phyloP scores from a whole-genome alignment of 2,797 vertebrate species.

The Girardinus metallicus region DNA sequence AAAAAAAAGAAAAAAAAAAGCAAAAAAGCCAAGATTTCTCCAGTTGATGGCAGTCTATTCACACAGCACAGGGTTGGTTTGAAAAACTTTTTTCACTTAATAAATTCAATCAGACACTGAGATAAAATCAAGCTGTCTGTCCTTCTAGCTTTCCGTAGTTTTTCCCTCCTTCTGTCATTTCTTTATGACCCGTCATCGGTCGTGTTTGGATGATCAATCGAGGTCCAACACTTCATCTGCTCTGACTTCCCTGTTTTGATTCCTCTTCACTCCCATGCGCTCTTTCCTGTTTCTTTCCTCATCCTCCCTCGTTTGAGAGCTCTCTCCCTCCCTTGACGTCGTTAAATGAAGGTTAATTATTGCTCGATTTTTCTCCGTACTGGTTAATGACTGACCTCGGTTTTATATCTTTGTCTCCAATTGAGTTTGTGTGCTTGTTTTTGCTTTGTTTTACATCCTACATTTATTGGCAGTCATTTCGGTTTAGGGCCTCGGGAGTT shows the following conservation, averaged over 20 bases:
- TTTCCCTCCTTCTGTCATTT: neutral
- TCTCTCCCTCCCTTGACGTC: conserved; percentile 9
- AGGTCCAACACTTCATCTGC: neutral
- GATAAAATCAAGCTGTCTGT: neutral
- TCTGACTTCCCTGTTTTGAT: conserved; percentile 11
- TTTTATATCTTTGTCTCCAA: neutral
- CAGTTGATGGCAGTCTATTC: neutral
- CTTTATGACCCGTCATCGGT: neutral
- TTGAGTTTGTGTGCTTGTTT: conserved; percentile 6
- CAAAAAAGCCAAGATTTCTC: neutral
- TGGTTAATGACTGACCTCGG: conserved; percentile 22
- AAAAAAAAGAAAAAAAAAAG: too few relatives aligned
- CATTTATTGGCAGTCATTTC: conserved; percentile 22
- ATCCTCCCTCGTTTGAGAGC: neutral
- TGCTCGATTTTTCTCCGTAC: conserved; percentile 24
- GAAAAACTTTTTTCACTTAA: neutral
- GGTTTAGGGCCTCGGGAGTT: conserved; percentile 19
- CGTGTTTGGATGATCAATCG: neutral
- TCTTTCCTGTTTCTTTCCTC: neutral
- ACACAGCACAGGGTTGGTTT: neutral
- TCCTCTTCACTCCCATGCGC: neutral
- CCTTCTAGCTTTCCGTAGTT: neutral
- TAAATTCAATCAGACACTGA: neutral
- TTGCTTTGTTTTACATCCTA: conserved; percentile 3
- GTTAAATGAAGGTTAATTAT: conserved; percentile 50